phyloP scores from a whole-genome alignment of 2,888 invertebrate genomes.

The Ichneumon xanthorius region DNA sequence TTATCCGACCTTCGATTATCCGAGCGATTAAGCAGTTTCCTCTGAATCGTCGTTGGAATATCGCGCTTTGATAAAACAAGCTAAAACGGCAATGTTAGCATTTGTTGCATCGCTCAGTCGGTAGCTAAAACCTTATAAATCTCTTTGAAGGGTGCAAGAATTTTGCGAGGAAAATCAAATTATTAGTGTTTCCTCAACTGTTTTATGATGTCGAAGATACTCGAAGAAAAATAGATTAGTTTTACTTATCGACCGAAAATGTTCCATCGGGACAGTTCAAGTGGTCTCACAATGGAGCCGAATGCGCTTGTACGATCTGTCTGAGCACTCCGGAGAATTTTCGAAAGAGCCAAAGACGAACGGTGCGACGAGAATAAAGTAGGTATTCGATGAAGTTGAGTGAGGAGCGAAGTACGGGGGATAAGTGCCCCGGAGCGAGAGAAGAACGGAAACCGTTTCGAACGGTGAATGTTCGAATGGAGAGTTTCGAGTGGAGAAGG shows the following conservation, averaged over 20 bases:
- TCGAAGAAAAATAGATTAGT: background rate
- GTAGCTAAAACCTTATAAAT: too few relatives aligned
- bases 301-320: constrained; percentile 7
- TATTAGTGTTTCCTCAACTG: too few relatives aligned
- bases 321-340: background rate
- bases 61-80: too few relatives aligned
- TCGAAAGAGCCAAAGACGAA: background rate
- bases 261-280: background rate
- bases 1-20: too few relatives aligned
- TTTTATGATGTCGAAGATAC: background rate
- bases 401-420: constrained; percentile 28
- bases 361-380: constrained; percentile 5
- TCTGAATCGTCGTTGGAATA: too few relatives aligned
- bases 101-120: too few relatives aligned
- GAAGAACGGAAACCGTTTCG: constrained; percentile 31
- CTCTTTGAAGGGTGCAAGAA: too few relatives aligned
- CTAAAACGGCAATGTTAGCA: too few relatives aligned
- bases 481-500: constrained; percentile 18
- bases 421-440: constrained; percentile 18
- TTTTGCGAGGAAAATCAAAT: too few relatives aligned
- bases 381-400: constrained; percentile 18
- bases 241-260: background rate
- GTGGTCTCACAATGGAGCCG: background rate
- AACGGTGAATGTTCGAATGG: constrained; percentile 22
- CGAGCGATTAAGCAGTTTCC: too few relatives aligned